Conservation (phyloP, 1,140 invertebrate genomes). For the Drusus annulatus region DNA sequence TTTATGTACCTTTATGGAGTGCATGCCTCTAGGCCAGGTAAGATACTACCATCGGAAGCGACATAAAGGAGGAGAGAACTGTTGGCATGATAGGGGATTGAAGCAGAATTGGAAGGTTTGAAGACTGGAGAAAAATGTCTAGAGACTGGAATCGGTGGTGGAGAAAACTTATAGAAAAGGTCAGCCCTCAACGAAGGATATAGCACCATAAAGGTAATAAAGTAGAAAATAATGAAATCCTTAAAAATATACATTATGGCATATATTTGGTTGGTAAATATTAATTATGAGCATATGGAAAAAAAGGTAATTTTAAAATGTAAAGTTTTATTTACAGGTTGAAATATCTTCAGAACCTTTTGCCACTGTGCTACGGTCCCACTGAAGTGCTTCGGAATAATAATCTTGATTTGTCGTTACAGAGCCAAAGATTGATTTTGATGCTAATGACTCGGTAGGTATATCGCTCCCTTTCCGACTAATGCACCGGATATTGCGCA, state of each 20-base stretch:
- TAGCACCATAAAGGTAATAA: too few species aligned
- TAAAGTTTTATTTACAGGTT: too few species aligned
- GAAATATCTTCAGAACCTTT: neutral
- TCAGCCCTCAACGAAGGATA: too few species aligned
- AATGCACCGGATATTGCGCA: slow-evolving; percentile 48
- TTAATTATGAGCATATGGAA: too few species aligned
- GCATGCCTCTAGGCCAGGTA: too few species aligned
- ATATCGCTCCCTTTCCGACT: slow-evolving; percentile 44
- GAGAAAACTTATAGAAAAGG: neutral
- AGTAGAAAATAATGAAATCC: too few species aligned
- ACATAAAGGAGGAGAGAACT: neutral
- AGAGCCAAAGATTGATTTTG: slow-evolving; percentile 24
- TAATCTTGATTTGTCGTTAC: slow-evolving; percentile 42
- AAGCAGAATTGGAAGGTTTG: neutral
- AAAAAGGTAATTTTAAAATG: too few species aligned
- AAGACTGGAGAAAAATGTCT: neutral
- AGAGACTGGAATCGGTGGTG: too few species aligned
- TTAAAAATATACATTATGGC: too few species aligned
- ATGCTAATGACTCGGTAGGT: slow-evolving; percentile 37
- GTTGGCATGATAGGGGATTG: neutral
- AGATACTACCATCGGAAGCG: too few species aligned
- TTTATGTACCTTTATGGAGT: too few species aligned
- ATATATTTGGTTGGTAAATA: too few species aligned
- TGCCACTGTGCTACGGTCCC: neutral
- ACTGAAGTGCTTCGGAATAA: slow-evolving; percentile 23